phyloP scores from a whole-genome alignment of 2,888 invertebrate genomes.

The Fragum sueziense region DNA sequence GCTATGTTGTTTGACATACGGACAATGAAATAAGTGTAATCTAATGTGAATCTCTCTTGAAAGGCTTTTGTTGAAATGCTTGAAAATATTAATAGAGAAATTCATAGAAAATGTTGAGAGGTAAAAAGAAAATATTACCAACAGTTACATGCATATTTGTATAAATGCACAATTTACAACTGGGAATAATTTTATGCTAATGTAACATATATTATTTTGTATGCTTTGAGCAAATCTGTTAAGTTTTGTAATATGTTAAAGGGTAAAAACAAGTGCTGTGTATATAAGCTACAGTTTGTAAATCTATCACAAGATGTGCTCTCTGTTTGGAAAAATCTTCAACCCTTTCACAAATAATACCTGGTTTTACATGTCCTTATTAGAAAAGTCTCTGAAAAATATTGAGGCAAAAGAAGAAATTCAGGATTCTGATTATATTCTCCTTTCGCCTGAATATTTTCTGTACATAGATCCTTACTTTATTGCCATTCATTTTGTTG shows the following conservation, averaged over 20 bases:
- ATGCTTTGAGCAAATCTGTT: background rate
- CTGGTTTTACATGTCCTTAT: background rate
- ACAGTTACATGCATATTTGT: no score
- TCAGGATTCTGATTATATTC: background rate
- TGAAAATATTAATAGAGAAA: no score
- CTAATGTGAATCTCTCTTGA: no score
- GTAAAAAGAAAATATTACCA: no score
- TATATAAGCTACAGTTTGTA: background rate
- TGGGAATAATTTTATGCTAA: no score
- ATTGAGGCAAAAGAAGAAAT: slow-evolving; percentile 1
- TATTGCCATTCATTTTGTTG: background rate
- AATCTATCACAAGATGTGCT: background rate
- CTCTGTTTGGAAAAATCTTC: background rate
- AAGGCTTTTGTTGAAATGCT: no score
- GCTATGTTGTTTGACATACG: no score
- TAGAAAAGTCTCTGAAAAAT: background rate
- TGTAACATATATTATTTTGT: no score
- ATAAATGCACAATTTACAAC: no score
- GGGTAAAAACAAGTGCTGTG: background rate
- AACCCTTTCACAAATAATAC: background rate
- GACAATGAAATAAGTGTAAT: no score
- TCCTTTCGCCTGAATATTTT: background rate
- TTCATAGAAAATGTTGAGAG: no score
- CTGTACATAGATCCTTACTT: background rate
- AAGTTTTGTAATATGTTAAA: background rate